Base-by-base conservation (phyloP, 2,888 invertebrate species). In the Bombylius discolor region DNA sequence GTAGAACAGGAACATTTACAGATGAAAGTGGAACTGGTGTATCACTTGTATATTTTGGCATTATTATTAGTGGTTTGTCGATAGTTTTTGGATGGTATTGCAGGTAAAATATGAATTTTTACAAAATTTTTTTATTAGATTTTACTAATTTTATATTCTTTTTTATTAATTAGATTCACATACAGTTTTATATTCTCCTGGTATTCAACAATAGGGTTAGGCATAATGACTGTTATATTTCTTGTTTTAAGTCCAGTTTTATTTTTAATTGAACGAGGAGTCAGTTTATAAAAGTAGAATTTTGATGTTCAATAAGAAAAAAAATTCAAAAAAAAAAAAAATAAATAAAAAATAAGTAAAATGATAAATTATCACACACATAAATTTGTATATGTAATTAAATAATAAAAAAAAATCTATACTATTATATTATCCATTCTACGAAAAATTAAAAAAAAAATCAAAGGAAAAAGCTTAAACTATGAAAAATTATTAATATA, bases 121-220 rank as follows among this genome's bases (percentile, higher is more conserved):
- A 5, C n/a, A 4, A n/a, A 11, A 12, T 33, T 33, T 14, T 31
- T n/a, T 49, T 47, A 50, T 55, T 55, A 52, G 31, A 34, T 45
- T 32, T 51, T 49, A 11, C 34, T 49, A 53, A 32, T 49, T 6
- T 34, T 53, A 39, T 39, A 54, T 59, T 57, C 33, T n/a, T 59
- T 52, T 47, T 47, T 45, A 45, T 45, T 23, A 49, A 46, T 12
- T 72, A 79, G 79, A 62, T 77, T 79, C 66, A 77, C 78, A 62
- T 79, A 79, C 65, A 77, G 78, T 39, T 77, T 76, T 66, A 75
- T 79, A 72, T 79, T 80, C 68, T 78, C 64, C 11, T 65, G 64
- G 63, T 65, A 66, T 57, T 66, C 64, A 47, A 65, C 65, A 23
- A 60, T 62, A 33, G 64, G 64, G 44, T 58, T 66, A n/a, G 60